Base-by-base conservation (phyloP, 2,113 vertebrate genomes). In the Caranx ignobilis region DNA sequence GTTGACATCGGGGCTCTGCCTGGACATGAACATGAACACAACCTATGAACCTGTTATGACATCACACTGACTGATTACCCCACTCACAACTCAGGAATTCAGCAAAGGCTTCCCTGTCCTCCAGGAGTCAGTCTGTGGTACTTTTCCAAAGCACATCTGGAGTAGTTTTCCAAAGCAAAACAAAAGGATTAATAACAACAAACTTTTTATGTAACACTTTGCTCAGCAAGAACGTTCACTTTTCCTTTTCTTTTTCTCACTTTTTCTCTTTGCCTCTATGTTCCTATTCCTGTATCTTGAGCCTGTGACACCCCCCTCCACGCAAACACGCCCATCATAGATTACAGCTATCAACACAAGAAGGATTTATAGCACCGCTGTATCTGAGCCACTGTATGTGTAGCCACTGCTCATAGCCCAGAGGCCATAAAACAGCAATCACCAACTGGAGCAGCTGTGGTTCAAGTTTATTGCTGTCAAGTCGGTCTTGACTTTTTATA, bases 61-160 rank as follows among this genome's bases (percentile, higher is more conserved):
- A 81, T 92, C 89, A 90, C 70, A 65, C 63, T 75, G 77, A 82
- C 59, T 71, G 77, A 85, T 83, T 81, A 75, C 66, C 3, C 54
- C 39, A 59, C 82, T 93, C 81, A 88, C 15, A 35, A 50, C 81
- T 80, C 66, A 91, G 86, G 93, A 95, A 95, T 95, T 89, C 81
- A 47, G 59, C 39, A 0, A 21, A 83, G 82, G 91, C 67, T 91
- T 91, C 83, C 88, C 86, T 43, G 37, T 64, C 71, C 71, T 85
- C 31, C n/a, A 75, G 37, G 56, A 79, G 61, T 45, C 64, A 16
- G 16, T 54, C 50, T 43, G 34, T 54, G 10, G 85, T 88, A 83
- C 55, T 91, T 92, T 93, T 91, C 91, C 91, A 82, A 90, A 87
- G 31, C 19, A 62, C 26, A 59, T 47, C 39, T 56, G 34, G 26